phyloP scores from a whole-genome alignment of 1,140 invertebrate genomes.

The Lordiphosa stackelbergi region DNA sequence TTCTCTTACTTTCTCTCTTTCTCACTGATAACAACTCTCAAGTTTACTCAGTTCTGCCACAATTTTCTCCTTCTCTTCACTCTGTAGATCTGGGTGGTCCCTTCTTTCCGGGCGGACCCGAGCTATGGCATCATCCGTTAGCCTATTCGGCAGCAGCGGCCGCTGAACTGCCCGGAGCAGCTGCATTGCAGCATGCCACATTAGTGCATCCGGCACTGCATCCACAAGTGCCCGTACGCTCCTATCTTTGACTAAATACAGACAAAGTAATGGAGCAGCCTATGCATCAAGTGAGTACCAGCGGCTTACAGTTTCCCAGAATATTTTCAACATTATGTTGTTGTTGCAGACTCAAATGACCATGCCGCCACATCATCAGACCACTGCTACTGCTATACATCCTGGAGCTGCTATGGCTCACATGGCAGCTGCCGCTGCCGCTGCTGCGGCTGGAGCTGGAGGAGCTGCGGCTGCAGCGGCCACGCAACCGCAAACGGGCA shows the following conservation, averaged over 20 bases:
- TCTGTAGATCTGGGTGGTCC: conserved; percentile 90
- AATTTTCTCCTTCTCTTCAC: conserved; percentile 20
- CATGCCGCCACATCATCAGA: conserved; percentile 80
- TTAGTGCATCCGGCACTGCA: conserved; percentile 96
- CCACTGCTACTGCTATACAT: conserved; percentile 79
- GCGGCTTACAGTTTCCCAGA: not conserved
- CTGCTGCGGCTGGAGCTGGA: conserved; percentile 42
- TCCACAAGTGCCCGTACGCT: conserved; percentile 96
- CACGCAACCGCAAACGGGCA: conserved; percentile 53
- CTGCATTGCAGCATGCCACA: conserved; percentile 89
- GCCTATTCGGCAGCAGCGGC: conserved; percentile 88
- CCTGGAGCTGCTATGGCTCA: conserved; percentile 87
- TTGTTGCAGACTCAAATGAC: conserved; percentile 81
- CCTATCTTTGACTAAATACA: conserved; percentile 97
- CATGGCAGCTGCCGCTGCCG: conserved; percentile 77
- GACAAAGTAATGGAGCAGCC: conserved; percentile 82
- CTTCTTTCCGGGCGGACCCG: conserved; percentile 94
- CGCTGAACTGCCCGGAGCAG: conserved; percentile 87
- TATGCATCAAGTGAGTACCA: conserved; percentile 76
- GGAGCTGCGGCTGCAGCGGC: conserved; percentile 39
- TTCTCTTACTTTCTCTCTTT: conserved; percentile 10
- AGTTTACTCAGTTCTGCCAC: conserved; percentile 9
- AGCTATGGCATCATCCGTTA: conserved; percentile 95
- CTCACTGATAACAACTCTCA: conserved; percentile 2
- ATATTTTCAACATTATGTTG: not conserved